Base-by-base conservation (phyloP, 2,797 vertebrate species). In the Schizopygopsis pylzovi region DNA sequence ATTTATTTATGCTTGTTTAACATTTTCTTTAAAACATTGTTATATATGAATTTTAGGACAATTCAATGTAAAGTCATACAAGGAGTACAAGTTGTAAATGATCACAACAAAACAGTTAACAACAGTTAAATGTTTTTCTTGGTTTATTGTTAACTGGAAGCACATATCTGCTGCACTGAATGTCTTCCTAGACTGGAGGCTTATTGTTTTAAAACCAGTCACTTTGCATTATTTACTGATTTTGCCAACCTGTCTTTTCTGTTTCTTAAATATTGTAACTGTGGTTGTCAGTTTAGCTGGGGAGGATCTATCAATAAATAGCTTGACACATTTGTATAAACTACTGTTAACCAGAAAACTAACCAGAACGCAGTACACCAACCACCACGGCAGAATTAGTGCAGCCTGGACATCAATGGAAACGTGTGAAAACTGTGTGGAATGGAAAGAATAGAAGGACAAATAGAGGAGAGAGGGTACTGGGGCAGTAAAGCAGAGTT, bases 401-500 rank as follows among this genome's bases (percentile, higher is more conserved):
- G 20, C 67, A 52, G n/a, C 25, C 49, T 63, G 15, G 18, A 59
- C 54, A 39, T 56, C 59, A 25, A 20, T 77, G 61, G 18, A 72
- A 54, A 4, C 1, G 73, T 73, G 39, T 41, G 79, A 39, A 9
- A 59, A 7, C 47, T 25, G 37, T 6, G 37, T 70, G 68, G 67
- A 86, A 86, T 86, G 67, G 13, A 52, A 2, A 71, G 79, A 39
- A 76, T 47, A 49, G 11, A 82, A 9, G 59, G 18, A 70, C 56
- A 33, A 65, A 12, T 92, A 86, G 88, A 95, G 85, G 93, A 93
- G 73, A 85, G 95, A 80, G 95, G 95, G 28, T 93, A 95, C 28
- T 96, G 95, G 94, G 90, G 49, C 9, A 93, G 88, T 76, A 95
- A 95, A 86, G 43, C 86, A 9, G 94, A 96, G 84, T 95, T 93